Evolutionary conservation across 35 echinoderm and acorn worm species (phyloP), one percentile per base, ranked within the genome.

Genomic region (Apostichopus parvimensis): DNA sequence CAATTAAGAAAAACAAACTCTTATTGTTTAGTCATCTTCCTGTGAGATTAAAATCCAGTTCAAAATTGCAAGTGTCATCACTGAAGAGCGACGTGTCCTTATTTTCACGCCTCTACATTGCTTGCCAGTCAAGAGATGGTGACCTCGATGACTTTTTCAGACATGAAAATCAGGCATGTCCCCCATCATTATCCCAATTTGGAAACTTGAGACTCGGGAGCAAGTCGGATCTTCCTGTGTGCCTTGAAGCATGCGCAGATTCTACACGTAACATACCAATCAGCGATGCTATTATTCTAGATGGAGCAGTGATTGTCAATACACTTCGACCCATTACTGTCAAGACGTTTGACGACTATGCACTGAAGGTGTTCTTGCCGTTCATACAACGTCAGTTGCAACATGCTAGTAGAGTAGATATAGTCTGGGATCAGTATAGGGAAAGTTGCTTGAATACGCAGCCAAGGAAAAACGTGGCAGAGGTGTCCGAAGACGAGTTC

Each of bases 301-400:
- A 93, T 86, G 92, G 61, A 58, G 80, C 92, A 78, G 92, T 64
- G 4, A 86, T 93, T 55, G 79, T 93, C 57, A 60, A 93, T 53
- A 93, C n/a, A 70, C 66, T 93, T 20, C 71, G 77, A 79, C 82
- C 82, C 10, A 21, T 28, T 60, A 6, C 57, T 86, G 68, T 84
- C 88, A 95, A 60, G 55, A 93, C 83, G 7, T 93, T 95, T 53
- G 53, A 57, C 9, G 92, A 93, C 6, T 95, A 95, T 90, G 92
- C 91, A 9, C 60, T 23, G 5, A 17, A 83, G 1, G 78, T 95
- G 0, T 95, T 95, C 77, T 45, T 95, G 5, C 91, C 91, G 77
- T 88, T 58, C 77, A 25, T 95, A 1, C 7, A 17, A 23, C 12
- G 2, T 57, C 68, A 92, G 76, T 66, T 80, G 4, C 21, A 92